phyloP scores from a whole-genome alignment of 2,113 vertebrate genomes.

The Larimichthys polyactis region DNA sequence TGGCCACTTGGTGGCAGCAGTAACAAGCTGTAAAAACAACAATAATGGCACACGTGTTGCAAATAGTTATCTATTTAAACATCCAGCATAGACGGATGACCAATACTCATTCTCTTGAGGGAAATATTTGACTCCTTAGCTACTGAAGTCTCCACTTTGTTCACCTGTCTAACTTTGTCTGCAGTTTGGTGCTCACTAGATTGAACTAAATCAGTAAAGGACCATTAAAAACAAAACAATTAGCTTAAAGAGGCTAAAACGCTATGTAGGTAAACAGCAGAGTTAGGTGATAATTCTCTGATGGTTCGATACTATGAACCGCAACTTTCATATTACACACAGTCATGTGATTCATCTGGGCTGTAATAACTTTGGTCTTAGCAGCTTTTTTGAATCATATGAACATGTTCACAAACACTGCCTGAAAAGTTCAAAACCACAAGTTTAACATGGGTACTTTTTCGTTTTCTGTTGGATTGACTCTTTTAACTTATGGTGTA shows the following conservation, averaged over 20 bases:
- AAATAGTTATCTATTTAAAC: neutral
- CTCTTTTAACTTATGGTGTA: slow-evolving; percentile 70
- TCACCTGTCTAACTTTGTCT: neutral
- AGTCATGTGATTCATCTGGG: neutral
- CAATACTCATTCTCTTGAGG: neutral
- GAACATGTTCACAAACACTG: slow-evolving; percentile 30
- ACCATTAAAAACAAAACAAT: neutral
- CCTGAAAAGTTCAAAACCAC: slow-evolving; percentile 56
- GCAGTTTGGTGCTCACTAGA: neutral
- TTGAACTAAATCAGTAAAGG: neutral
- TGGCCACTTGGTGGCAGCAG: neutral
- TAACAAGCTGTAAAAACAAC: neutral
- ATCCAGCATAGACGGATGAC: neutral
- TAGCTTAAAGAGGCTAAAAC: neutral
- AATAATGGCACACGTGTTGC: neutral
- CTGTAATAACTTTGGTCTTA: neutral
- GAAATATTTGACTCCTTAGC: neutral
- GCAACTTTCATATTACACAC: neutral
- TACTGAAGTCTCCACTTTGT: neutral
- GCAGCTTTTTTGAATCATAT: neutral
- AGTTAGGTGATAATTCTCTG: neutral
- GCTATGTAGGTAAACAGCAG: neutral
- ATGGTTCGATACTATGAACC: neutral
- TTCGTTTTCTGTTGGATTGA: slow-evolving; percentile 44
- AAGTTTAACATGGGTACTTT: slow-evolving; percentile 33